Evolutionary conservation across 2,113 vertebrate species (phyloP).

Genomic region (Tachycineta bicolor): DNA sequence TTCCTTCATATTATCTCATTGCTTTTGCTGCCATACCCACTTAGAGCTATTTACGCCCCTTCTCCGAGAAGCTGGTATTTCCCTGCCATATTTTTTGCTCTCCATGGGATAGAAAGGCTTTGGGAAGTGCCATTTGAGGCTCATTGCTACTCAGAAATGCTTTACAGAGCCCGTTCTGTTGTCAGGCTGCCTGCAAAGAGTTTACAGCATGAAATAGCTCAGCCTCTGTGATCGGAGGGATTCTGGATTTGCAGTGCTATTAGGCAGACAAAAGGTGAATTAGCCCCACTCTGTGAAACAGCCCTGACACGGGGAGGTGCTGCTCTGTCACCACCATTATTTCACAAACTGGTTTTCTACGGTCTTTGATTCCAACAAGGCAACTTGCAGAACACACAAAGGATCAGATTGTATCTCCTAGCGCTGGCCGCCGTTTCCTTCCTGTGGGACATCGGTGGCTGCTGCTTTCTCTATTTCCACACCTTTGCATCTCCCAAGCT

Average conservation of each 20-base stretch:
- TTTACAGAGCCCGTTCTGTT: neutral
- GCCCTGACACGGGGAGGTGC: constrained; percentile 40
- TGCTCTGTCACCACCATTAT: constrained; percentile 45
- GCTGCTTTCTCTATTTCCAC: constrained; percentile 51
- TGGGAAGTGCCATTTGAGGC: neutral
- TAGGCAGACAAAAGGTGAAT: constrained; percentile 53
- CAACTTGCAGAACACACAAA: constrained; percentile 26
- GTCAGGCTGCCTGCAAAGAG: constrained; percentile 8
- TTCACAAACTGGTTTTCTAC: constrained; percentile 46
- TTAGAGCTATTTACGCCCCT: constrained; percentile 22
- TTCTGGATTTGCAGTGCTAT: neutral
- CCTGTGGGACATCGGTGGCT: neutral
- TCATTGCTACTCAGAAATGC: neutral
- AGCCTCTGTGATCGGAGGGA: neutral
- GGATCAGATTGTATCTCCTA: constrained; percentile 31
- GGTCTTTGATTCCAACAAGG: constrained; percentile 51
- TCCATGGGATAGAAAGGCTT: neutral
- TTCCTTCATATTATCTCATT: constrained; percentile 13
- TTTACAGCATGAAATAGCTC: neutral
- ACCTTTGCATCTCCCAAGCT: constrained; percentile 43
- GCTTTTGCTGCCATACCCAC: constrained; percentile 35
- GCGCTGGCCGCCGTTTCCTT: neutral
- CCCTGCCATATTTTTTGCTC: neutral
- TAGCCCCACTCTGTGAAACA: constrained; percentile 49
- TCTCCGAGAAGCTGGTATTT: neutral